phyloP scores from a whole-genome alignment of 2,888 invertebrate species.

The Argyresthia goedartella region DNA sequence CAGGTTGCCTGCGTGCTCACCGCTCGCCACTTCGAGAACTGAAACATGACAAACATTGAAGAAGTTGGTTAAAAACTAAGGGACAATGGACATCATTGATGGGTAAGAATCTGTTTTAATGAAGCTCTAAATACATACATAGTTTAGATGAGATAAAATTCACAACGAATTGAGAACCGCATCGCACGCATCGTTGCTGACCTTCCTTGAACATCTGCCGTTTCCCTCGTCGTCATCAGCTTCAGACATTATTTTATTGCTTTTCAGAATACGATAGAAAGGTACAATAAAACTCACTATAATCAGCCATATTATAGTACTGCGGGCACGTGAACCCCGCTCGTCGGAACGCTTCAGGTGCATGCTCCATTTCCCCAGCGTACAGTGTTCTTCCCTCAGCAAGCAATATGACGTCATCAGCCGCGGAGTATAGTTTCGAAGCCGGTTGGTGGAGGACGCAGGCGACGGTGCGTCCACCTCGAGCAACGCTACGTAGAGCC shows the following conservation, averaged over 20 bases:
- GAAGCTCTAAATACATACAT: neutral
- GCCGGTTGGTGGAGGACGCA: slow-evolving; percentile 87
- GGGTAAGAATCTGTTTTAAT: no score
- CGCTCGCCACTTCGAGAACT: slow-evolving; percentile 76
- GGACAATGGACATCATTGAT: no score
- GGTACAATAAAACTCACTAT: slow-evolving; percentile 59
- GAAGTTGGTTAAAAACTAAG: neutral
- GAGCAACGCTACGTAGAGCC: slow-evolving; percentile 73
- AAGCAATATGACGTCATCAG: slow-evolving; percentile 80
- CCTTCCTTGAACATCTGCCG: no score
- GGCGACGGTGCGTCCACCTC: slow-evolving; percentile 76
- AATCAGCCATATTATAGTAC: slow-evolving; percentile 86
- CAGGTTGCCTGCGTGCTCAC: slow-evolving; percentile 58
- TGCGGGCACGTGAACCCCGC: slow-evolving; percentile 77
- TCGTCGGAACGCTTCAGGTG: slow-evolving; percentile 70
- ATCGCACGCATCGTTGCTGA: no score
- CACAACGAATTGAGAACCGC: no score
- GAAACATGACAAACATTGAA: slow-evolving; percentile 16
- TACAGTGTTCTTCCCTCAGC: slow-evolving; percentile 78
- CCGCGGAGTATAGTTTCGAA: slow-evolving; percentile 78
- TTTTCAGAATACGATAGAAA: no score
- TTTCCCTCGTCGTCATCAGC: no score
- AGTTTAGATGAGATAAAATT: no score
- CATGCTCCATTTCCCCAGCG: slow-evolving; percentile 71
- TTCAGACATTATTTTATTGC: no score